Percentiles rank a stretch among this genome's conserved stretches.
phyloP scores from a whole-genome alignment of 2,797 vertebrate genomes.

The Coregonus ussuriensis region DNA sequence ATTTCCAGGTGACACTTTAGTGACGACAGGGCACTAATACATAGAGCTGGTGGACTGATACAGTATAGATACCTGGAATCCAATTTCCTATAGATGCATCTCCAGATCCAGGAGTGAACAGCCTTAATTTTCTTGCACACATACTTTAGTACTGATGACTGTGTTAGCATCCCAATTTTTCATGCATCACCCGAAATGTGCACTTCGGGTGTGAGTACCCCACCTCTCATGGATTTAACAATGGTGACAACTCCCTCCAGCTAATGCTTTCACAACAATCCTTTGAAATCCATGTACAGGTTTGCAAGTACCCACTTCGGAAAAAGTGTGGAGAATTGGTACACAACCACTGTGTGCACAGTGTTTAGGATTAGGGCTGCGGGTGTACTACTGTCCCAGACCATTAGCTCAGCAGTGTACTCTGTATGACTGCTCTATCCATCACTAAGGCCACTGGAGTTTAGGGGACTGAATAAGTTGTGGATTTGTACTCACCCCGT shows the following conservation, averaged over 20 bases:
- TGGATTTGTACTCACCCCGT: slow-evolving; percentile 97
- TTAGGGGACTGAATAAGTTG: slow-evolving; percentile 32
- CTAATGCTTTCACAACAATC: not conserved
- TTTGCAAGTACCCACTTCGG: not conserved
- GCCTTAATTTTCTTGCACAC: too few relatives aligned
- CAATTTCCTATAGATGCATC: not conserved
- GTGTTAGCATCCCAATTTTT: too few relatives aligned
- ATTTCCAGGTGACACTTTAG: slow-evolving; percentile 33
- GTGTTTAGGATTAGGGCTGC: too few relatives aligned
- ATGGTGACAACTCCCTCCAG: not conserved
- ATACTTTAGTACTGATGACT: too few relatives aligned
- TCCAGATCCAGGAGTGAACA: not conserved
- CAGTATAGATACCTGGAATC: slow-evolving; percentile 5
- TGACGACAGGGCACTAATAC: slow-evolving; percentile 35
- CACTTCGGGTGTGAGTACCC: too few relatives aligned
- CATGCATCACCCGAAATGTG: too few relatives aligned
- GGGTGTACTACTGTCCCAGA: slow-evolving; percentile 37
- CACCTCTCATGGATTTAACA: not conserved
- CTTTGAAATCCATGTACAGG: not conserved
- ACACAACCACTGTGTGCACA: not conserved
- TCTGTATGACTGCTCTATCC: slow-evolving; percentile 28
- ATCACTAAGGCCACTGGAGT: slow-evolving; percentile 37
- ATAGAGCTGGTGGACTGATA: slow-evolving; percentile 38
- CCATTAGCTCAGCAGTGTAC: not conserved
- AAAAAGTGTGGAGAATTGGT: not conserved